Percentiles rank a stretch among this genome's conserved stretches.
Conservation (phyloP, 2,797 vertebrate species). For the Molossus alvarezi region DNA sequence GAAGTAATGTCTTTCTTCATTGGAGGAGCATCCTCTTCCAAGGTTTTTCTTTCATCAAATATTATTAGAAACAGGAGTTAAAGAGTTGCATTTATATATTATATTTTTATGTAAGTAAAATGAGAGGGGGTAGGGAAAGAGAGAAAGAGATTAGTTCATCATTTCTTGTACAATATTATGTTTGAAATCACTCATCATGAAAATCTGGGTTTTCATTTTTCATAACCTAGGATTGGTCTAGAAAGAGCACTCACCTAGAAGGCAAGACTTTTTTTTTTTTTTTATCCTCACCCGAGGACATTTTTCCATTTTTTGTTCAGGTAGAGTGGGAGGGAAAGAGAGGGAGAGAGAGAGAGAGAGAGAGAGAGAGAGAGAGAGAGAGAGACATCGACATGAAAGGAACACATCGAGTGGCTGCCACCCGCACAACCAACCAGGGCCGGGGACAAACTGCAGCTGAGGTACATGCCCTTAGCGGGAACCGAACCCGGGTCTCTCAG, state of each 20-base stretch:
- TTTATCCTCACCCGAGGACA: too few species aligned
- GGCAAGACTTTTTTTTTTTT: background rate
- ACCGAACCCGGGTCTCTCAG: too few species aligned
- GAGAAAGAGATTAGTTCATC: background rate
- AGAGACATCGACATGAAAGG: too few species aligned
- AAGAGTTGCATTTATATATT: background rate
- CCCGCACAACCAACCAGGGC: too few species aligned
- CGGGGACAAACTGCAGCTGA: too few species aligned
- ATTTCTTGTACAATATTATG: constrained; percentile 14
- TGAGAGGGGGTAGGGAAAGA: background rate
- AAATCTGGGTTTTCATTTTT: constrained; percentile 77
- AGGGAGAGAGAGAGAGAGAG: too few species aligned
- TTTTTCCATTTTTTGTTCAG: too few species aligned
- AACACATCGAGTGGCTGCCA: too few species aligned
- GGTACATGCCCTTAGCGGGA: too few species aligned
- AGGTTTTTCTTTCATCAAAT: background rate
- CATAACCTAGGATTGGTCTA: constrained; percentile 60
- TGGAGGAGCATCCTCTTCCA: background rate
- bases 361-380: too few species aligned
- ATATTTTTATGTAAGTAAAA: background rate
- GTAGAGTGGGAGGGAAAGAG: too few species aligned
- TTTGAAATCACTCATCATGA: constrained; percentile 52
- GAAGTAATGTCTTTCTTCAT: background rate
- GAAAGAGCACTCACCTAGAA: constrained; percentile 50
- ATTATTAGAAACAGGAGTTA: background rate